These are phyloP conservation scores for Tenebrio molitor DNA, from an alignment of 1,140 invertebrate genomes.

Conservation along the genomic window DNA sequence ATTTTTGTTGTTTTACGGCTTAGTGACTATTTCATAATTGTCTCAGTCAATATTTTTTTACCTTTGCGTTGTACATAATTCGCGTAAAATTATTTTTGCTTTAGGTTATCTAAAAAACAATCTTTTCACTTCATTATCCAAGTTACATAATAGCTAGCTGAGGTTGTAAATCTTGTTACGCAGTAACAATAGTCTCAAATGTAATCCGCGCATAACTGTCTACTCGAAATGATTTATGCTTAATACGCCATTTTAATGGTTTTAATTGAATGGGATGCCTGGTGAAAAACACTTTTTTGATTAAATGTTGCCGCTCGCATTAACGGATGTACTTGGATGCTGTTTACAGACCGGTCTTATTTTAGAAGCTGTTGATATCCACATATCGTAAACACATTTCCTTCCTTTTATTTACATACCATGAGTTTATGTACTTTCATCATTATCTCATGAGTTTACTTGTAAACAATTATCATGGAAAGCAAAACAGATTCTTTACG, in stretches of 20 bases:
- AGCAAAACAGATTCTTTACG: not conserved
- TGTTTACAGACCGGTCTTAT: slow-evolving; percentile 27
- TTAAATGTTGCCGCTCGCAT: not conserved
- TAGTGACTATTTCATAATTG: slow-evolving; percentile 5
- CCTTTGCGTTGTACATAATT: too few relatives aligned
- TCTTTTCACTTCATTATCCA: too few relatives aligned
- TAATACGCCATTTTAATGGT: too few relatives aligned
- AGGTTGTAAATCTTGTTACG: too few relatives aligned
- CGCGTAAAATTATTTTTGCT: too few relatives aligned
- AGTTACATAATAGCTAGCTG: too few relatives aligned
- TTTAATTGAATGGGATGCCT: too few relatives aligned
- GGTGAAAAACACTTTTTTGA: not conserved
- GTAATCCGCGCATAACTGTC: too few relatives aligned
- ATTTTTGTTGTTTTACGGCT: slow-evolving; percentile 5
- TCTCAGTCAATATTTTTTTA: too few relatives aligned
- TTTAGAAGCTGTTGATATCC: slow-evolving; percentile 37
- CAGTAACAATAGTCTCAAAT: too few relatives aligned
- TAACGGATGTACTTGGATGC: slow-evolving; percentile 10
- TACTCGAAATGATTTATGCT: too few relatives aligned
- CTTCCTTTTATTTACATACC: slow-evolving; percentile 31
- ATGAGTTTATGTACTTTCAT: slow-evolving; percentile 27
- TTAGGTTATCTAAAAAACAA: too few relatives aligned
- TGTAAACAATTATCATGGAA: slow-evolving; percentile 12
- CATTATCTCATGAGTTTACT: not conserved
- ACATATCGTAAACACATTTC: slow-evolving; percentile 34